Percentiles rank a stretch among this genome's conserved stretches.
Evolutionary conservation across 2,797 vertebrate species (phyloP).

Genomic region (Pampus argenteus): DNA sequence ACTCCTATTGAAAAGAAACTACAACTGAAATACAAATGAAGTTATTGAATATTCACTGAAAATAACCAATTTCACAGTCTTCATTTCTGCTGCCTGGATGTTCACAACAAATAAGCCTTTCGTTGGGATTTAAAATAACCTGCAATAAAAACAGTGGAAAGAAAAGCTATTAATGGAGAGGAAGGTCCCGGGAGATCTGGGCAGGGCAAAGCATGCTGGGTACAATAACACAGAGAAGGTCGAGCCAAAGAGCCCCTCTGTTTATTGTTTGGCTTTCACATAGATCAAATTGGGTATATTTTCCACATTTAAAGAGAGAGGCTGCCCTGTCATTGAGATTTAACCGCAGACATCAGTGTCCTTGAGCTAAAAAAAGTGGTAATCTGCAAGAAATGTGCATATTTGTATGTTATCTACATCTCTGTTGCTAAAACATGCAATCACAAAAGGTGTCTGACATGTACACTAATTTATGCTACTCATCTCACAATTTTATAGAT

Average conservation of each 20-base stretch:
- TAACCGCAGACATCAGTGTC: not conserved
- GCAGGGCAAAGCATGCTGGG: conserved; percentile 53
- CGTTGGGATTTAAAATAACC: conserved; percentile 27
- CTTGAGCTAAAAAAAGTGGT: too few relatives aligned
- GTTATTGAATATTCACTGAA: not conserved
- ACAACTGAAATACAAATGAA: too few relatives aligned
- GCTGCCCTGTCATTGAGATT: not conserved
- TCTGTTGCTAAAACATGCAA: too few relatives aligned
- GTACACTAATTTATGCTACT: too few relatives aligned
- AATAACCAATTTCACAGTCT: not conserved
- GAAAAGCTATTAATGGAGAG: conserved; percentile 46
- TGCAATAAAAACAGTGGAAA: conserved; percentile 34
- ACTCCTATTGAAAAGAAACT: too few relatives aligned
- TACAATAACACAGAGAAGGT: conserved; percentile 45
- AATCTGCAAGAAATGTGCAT: too few relatives aligned
- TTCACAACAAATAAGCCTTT: not conserved
- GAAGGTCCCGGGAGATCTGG: conserved; percentile 31
- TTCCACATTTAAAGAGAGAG: conserved; percentile 17
- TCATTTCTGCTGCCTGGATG: not conserved
- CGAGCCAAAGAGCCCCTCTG: conserved; percentile 18
- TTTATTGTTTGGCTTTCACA: conserved; percentile 19
- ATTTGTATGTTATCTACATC: too few relatives aligned
- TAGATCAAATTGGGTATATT: conserved; percentile 1
- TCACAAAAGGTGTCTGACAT: too few relatives aligned
- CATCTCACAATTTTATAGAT: too few relatives aligned